These are phyloP conservation scores for Ancistrus triradiatus DNA, from an alignment of 2,113 vertebrate genomes.

Conservation along the genomic window DNA sequence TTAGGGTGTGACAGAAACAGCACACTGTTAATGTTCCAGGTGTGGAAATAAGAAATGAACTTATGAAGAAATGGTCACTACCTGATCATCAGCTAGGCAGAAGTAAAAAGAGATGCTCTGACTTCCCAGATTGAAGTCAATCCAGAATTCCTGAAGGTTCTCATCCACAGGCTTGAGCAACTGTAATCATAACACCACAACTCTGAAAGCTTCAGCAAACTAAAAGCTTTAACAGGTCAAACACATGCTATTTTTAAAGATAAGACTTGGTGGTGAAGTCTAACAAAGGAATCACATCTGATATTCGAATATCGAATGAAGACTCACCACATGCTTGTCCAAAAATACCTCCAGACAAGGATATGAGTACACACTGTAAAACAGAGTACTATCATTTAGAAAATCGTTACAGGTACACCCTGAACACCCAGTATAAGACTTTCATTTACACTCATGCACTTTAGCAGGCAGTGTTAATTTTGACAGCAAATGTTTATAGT, in stretches of 20 bases:
- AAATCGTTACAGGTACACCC: no score
- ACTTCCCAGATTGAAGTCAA: conserved; percentile 92
- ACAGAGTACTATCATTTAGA: no score
- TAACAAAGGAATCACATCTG: no score
- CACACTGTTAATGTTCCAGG: not conserved
- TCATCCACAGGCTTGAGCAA: conserved; percentile 86
- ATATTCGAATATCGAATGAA: not conserved
- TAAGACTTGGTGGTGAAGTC: not conserved
- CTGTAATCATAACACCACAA: conserved; percentile 56
- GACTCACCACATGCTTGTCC: conserved; percentile 65
- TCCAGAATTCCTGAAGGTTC: conserved; percentile 92
- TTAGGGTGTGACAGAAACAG: not conserved
- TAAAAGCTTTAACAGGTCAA: no score
- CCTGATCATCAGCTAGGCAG: conserved; percentile 69
- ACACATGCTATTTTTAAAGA: not conserved
- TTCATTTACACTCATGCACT: no score
- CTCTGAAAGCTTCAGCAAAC: not conserved
- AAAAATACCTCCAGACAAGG: conserved; percentile 71
- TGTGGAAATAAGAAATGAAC: no score
- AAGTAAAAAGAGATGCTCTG: conserved; percentile 89
- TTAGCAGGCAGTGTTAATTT: no score
- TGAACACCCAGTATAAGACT: no score
- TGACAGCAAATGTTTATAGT: no score
- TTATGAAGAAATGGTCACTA: conserved; percentile 34
- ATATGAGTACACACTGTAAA: conserved; percentile 65